These are phyloP conservation scores for Prionace glauca DNA, from an alignment of 2,797 vertebrate genomes.

Conservation along the genomic window DNA sequence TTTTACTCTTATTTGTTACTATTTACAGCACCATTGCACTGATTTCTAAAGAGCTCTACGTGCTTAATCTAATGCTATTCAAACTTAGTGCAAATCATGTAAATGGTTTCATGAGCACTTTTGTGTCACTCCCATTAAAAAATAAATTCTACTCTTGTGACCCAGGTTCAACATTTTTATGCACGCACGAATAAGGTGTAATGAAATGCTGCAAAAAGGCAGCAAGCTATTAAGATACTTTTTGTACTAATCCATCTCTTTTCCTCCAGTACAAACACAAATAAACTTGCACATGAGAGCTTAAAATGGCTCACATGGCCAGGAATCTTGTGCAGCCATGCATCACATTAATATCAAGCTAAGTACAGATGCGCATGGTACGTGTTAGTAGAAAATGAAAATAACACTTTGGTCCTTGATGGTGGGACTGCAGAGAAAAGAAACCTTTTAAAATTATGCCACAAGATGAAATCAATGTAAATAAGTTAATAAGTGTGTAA, in stretches of 20 bases:
- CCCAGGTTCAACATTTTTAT: background rate
- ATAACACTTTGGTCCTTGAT: background rate
- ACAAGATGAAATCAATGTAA: no score
- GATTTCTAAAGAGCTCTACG: background rate
- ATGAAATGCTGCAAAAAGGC: background rate
- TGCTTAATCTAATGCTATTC: background rate
- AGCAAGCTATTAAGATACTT: background rate
- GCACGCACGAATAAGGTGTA: background rate
- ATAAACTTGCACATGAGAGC: background rate
- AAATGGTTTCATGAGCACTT: background rate
- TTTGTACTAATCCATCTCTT: background rate
- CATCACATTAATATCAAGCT: constrained; percentile 8
- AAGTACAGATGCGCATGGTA: background rate
- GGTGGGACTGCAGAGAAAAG: background rate
- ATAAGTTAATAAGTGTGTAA: background rate
- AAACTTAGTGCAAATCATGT: background rate
- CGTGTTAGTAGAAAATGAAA: no score
- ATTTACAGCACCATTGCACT: background rate
- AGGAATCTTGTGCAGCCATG: background rate
- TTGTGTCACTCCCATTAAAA: background rate
- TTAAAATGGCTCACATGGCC: constrained; percentile 2
- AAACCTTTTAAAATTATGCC: background rate
- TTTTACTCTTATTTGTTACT: background rate
- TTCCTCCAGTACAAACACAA: background rate
- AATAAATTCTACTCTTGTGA: background rate